phyloP scores from a whole-genome alignment of 2,888 invertebrate species.

The Epinotia ramella region DNA sequence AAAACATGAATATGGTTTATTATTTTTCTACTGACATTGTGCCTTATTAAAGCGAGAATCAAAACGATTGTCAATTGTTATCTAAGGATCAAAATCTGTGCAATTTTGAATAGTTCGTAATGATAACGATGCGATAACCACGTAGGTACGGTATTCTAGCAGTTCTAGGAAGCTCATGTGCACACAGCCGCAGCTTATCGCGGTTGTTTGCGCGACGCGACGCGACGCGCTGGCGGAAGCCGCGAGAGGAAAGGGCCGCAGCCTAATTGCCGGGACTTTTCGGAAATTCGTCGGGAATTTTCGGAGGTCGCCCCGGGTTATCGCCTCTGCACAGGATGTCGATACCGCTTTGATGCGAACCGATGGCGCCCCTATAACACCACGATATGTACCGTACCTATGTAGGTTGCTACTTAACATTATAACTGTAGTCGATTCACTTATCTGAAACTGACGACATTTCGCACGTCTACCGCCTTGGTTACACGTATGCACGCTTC shows the following conservation, averaged over 20 bases:
- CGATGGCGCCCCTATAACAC: slow-evolving; percentile 66
- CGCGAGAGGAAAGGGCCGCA: slow-evolving; percentile 66
- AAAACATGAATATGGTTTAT: slow-evolving; percentile 20
- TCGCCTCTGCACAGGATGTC: slow-evolving; percentile 79
- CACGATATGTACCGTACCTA: slow-evolving; percentile 38
- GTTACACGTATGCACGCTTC: slow-evolving; percentile 18
- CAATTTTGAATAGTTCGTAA: background rate
- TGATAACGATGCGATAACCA: background rate
- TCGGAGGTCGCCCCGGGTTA: slow-evolving; percentile 82
- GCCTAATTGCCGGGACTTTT: slow-evolving; percentile 75
- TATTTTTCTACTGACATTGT: background rate
- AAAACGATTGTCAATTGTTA: background rate
- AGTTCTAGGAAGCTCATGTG: slow-evolving; percentile 21
- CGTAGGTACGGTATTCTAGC: slow-evolving; percentile 12
- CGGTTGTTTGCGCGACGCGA: slow-evolving; percentile 47
- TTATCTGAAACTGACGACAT: slow-evolving; percentile 43
- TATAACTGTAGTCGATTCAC: slow-evolving; percentile 40
- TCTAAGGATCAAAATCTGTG: slow-evolving; percentile 1
- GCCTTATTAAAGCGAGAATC: background rate
- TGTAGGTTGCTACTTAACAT: slow-evolving; percentile 38
- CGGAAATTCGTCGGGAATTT: slow-evolving; percentile 53
- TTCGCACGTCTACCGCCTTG: slow-evolving; percentile 27
- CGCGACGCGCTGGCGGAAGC: slow-evolving; percentile 55
- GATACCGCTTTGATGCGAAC: slow-evolving; percentile 81
- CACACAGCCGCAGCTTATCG: slow-evolving; percentile 36